Evolutionary conservation across 2,888 invertebrate genomes (phyloP), one percentile per base, ranked within the genome.

Genomic region (Mythimna lalbum): DNA sequence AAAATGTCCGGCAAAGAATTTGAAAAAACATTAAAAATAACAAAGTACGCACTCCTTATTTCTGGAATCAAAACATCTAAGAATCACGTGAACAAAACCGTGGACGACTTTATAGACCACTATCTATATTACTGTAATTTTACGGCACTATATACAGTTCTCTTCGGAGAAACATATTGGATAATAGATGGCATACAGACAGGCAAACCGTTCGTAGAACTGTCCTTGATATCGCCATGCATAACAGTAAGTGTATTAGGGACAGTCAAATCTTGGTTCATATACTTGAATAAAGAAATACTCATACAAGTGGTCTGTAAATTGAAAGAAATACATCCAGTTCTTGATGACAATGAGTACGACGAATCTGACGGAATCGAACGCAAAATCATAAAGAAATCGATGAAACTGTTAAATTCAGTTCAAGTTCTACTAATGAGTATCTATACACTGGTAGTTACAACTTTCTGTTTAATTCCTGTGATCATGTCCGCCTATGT

Each of bases 191-290:
- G 91, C 1, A 82, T 92, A 21, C 70, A 76, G 55, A 76, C 65
- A 2, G 90, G 89, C 0, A 89, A 86, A 43, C 86, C 86, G 17
- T 90, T 94, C 63, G 81, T 90, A 2, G 91, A 94, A 75, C 61
- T 93, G 0, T 91, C 90, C 0, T 69, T 91, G 14, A 84, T 89
- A 3, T 87, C 89, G 0, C 94, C 94, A 0, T 93, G 92, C 47
- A 85, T 89, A 1, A 90, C 90, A 1, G 86, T 93, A 3, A 89
- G 90, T 39, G 27, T 92, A 12, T 73, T 94, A 6, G 79, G 87
- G 0, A 91, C 93, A 9, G 82, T 89, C 0, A 94, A 93, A 86
- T 73, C 84, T 0, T 53, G 82, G 36, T 87, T 86, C 10, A 65
- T 94, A 0, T 91, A 85, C 68, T 68, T 83, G 0, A 89, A 92